phyloP scores from a whole-genome alignment of 2,888 invertebrate species.

The Mythimna lalbum region DNA sequence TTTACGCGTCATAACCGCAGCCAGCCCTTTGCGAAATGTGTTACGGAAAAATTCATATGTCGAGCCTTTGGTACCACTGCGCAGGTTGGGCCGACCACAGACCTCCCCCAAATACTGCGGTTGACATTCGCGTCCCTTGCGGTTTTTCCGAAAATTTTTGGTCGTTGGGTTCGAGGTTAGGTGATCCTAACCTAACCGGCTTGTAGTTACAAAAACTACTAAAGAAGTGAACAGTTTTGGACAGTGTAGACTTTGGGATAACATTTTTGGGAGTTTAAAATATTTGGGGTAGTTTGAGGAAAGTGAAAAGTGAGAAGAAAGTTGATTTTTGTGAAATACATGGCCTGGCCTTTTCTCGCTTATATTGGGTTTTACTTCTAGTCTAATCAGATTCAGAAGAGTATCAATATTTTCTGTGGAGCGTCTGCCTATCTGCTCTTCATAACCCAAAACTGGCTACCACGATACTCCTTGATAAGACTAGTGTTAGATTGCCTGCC shows the following conservation, averaged over 20 bases:
- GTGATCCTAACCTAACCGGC: constrained; percentile 32
- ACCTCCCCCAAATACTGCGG: constrained; percentile 52
- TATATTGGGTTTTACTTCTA: no score
- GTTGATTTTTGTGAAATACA: not conserved
- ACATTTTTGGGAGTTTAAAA: not conserved
- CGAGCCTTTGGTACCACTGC: constrained; percentile 43
- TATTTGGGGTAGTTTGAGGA: not conserved
- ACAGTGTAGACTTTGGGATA: not conserved
- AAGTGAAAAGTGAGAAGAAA: not conserved
- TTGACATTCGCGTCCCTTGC: constrained; percentile 47
- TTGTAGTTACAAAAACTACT: constrained; percentile 30
- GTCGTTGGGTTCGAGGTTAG: constrained; percentile 12
- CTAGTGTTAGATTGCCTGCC: no score
- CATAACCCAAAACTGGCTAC: no score
- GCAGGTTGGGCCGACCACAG: constrained; percentile 45
- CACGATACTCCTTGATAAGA: no score
- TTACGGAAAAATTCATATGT: constrained; percentile 57
- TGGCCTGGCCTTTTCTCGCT: no score
- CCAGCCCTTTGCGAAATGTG: constrained; percentile 46
- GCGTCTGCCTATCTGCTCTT: no score
- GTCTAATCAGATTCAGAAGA: no score
- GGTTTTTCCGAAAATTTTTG: constrained; percentile 43
- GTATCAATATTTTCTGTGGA: no score
- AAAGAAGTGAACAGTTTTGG: constrained; percentile 10
- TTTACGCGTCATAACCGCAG: constrained; percentile 25